Evolutionary conservation across 2,797 vertebrate species (phyloP), one percentile per base, ranked within the genome.

Genomic region (Astyanax mexicanus): DNA sequence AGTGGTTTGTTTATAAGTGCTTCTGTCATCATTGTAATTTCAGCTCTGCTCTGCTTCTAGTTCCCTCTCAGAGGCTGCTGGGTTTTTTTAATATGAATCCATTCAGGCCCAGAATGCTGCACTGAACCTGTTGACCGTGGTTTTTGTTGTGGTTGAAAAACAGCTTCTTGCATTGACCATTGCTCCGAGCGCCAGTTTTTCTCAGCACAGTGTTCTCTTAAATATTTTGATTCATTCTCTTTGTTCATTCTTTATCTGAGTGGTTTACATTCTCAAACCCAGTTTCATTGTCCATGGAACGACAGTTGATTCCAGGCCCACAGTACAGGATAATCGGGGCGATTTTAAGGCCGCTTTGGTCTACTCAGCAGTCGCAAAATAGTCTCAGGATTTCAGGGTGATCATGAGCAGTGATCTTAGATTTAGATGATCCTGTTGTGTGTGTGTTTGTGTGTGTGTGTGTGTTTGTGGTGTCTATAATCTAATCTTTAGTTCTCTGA

Each of bases 11-110:
- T 84, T 81, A 47, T 81, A 61, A 75, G 70, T 69, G 66, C 54
- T 68, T 74, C 61, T 45, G 55, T 75, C 67, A 73, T 81, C 74
- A 78, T 75, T 81, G 71, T 78, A 78, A 81, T 81, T 81, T 74
- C 55, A 49, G 54, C 51, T 75, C 68, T 71, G 68, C 67, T 78
- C 54, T 72, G 68, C 58, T 67, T 76, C 78, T 67, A 19, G 15
- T 69, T 51, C 40, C 23, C 61, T 44, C 66, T 60, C 49, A 44
- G 32, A 69, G 67, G 19, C 40, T 44, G 21, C 23, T 55, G 68
- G 52, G 55, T 65, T 77, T 69, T 77, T 69, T 71, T 74, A 69
- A 66, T 67, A 40, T 38, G 62, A 72, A 80, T 77, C 47, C 54
- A 67, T 76, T 76, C 54, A 75, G 44, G 65, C 60, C 27, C 44